Evolutionary conservation across 1,140 invertebrate genomes (phyloP).

Genomic region (Reticulitermes speratus): DNA sequence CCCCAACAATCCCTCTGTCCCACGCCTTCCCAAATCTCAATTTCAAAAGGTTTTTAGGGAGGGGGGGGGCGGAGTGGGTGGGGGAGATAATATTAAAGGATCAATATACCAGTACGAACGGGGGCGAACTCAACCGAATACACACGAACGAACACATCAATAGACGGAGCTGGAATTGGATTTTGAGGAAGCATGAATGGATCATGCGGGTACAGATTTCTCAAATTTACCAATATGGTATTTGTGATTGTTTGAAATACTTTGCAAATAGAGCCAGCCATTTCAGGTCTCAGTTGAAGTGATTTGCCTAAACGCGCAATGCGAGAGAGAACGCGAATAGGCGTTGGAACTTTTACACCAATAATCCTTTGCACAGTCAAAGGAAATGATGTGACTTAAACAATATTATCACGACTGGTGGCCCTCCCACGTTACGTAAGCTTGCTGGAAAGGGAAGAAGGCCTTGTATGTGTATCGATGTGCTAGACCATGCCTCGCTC

Average conservation of each 20-base stretch:
- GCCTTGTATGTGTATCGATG: background rate
- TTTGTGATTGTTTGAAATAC: too few relatives aligned
- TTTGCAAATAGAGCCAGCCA: too few relatives aligned
- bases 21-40: slow-evolving; percentile 28
- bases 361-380: background rate
- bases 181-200: background rate
- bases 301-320: too few relatives aligned
- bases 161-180: background rate
- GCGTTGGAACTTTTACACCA: background rate
- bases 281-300: too few relatives aligned
- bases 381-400: background rate
- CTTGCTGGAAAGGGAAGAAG: background rate
- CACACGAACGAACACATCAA: slow-evolving; percentile 27
- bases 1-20: background rate
- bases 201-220: background rate
- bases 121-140: slow-evolving; percentile 14
- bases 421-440: background rate
- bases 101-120: slow-evolving; percentile 31
- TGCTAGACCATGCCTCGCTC: background rate
- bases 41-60: slow-evolving; percentile 29
- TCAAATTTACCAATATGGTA: background rate
- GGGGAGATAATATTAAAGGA: slow-evolving; percentile 26
- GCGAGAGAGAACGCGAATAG: background rate
- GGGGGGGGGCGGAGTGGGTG: background rate
- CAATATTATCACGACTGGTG: background rate